phyloP scores from a whole-genome alignment of 1,140 invertebrate genomes.

The Atta texana region DNA sequence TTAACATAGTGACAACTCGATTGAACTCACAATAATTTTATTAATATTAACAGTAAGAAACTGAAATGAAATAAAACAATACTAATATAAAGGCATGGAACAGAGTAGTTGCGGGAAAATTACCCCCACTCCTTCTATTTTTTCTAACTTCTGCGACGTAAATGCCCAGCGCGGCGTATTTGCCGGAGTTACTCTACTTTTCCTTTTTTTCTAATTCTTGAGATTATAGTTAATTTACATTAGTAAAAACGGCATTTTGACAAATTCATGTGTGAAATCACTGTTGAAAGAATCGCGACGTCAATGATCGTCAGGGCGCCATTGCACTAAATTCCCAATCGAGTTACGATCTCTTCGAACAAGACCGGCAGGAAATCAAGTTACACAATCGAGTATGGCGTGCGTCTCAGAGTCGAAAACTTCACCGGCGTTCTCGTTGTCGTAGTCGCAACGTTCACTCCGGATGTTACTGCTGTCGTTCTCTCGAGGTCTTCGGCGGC shows the following conservation, averaged over 20 bases:
- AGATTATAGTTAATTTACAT: too few species aligned
- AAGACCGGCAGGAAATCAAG: conserved; percentile 57
- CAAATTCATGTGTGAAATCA: conserved; percentile 16
- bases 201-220: too few species aligned
- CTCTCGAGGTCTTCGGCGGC: conserved; percentile 38
- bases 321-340: conserved; percentile 29
- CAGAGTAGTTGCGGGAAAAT: too few species aligned
- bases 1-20: too few species aligned
- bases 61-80: too few species aligned
- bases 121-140: too few species aligned
- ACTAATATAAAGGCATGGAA: too few species aligned
- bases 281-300: conserved; percentile 26
- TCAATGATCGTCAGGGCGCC: conserved; percentile 33
- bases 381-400: conserved; percentile 18
- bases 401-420: conserved; percentile 49
- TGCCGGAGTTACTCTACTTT: too few species aligned
- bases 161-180: too few species aligned
- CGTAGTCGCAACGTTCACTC: conserved; percentile 31
- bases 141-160: too few species aligned
- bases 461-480: conserved; percentile 21
- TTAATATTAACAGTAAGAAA: too few species aligned
- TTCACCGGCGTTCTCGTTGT: conserved; percentile 32
- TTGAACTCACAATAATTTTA: too few species aligned
- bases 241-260: background rate
- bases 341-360: conserved; percentile 49